These are phyloP conservation scores for Percopsis transmontana DNA, from an alignment of 2,113 vertebrate species.

Conservation along the genomic window DNA sequence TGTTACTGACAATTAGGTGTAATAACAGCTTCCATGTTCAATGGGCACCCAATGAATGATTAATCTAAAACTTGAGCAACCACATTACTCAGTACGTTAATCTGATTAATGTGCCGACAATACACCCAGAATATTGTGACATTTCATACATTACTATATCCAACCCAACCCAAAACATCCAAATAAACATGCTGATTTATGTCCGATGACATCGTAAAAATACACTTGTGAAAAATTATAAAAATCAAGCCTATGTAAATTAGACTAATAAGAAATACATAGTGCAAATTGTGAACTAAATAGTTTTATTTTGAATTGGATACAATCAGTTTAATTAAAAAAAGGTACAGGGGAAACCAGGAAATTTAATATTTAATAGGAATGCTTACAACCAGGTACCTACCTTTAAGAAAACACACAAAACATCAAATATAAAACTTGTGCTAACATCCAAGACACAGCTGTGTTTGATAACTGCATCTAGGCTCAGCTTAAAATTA, in stretches of 20 bases:
- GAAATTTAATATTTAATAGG: slow-evolving; percentile 27
- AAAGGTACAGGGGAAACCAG: slow-evolving; percentile 48
- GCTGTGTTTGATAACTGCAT: slow-evolving; percentile 15
- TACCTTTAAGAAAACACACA: slow-evolving; percentile 52
- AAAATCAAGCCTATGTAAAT: slow-evolving; percentile 28
- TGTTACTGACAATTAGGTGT: not conserved
- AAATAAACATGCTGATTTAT: slow-evolving; percentile 1
- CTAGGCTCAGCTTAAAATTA: slow-evolving; percentile 3
- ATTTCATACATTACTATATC: not conserved
- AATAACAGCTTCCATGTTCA: not conserved
- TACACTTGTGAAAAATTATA: not conserved
- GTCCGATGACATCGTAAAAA: not conserved
- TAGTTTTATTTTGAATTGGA: slow-evolving; percentile 66
- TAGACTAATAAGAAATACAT: slow-evolving; percentile 64
- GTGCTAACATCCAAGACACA: slow-evolving; percentile 24
- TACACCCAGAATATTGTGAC: not conserved
- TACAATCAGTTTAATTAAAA: slow-evolving; percentile 39
- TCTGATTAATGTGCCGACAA: too few relatives aligned
- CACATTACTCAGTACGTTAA: too few relatives aligned
- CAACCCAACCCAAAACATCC: not conserved
- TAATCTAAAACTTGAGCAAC: not conserved
- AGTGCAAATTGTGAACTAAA: slow-evolving; percentile 66
- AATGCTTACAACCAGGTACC: slow-evolving; percentile 49
- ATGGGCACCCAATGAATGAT: not conserved
- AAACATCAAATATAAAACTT: slow-evolving; percentile 21